Evolutionary conservation across 2,888 invertebrate genomes (phyloP), one percentile per base, ranked within the genome.

Genomic region (Hemistola chrysoprasaria): DNA sequence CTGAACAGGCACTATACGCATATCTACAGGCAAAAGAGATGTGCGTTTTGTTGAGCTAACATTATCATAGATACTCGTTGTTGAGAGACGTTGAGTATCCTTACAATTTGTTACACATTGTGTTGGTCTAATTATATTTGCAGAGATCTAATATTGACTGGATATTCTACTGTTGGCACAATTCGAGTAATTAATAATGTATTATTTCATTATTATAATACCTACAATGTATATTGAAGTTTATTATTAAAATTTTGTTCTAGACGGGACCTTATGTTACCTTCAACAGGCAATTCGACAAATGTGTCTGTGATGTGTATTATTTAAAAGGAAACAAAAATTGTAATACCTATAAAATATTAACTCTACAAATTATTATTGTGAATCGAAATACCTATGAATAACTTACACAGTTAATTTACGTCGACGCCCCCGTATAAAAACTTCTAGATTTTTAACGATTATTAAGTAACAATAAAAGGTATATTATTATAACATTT

Each of bases 391-490:
- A 40, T 55, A 54, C 53, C 47, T 50, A 46, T 49, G 45, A 52
- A 56, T 59, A 41, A 49, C 58, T 62, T 53, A 56, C 59, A 58
- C 37, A 36, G 35, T 42, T 47, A 47, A 44, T 51, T 65, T 62
- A 60, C 67, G 56, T 62, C 62, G 56, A 62, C 62, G 65, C 70
- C 65, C 67, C 56, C 71, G 65, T 75, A 78, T 56, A 76, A 82
- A 44, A 79, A 75, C 55, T 65, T 71, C 73, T 73, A 57, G 58
- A 71, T 70, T 71, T 34, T 68, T 65, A 74, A 80, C 71, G 63
- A 78, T 76, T 74, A 80, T 78, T 80, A 83, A 82, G 78, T 84
- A 85, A 87, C 79, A 81, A 76, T 81, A 71, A 71, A 66, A 30
- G 29, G 30, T 44, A 44, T 33, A 43, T 28, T 28, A 62, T 65